These are phyloP conservation scores for Porites lobata DNA, from an alignment of 92 coral and sea anemone genomes.

Conservation along the genomic window DNA sequence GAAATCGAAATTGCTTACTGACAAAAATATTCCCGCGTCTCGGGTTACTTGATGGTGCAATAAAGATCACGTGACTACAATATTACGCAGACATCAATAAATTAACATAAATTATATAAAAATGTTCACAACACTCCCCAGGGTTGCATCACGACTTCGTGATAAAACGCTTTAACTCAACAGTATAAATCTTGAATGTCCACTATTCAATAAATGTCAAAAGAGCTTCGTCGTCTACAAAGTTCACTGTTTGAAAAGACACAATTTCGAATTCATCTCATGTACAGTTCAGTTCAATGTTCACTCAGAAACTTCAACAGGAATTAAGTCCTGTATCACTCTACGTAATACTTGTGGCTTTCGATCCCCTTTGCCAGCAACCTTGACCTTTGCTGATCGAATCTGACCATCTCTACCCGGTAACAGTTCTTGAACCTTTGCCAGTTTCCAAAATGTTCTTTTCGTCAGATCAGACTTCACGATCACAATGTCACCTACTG, in stretches of 20 bases:
- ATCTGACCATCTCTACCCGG: conserved; percentile 34
- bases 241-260: too few species aligned
- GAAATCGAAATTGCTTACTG: too few species aligned
- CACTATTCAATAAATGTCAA: background rate
- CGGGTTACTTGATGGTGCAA: background rate
- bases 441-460: conserved; percentile 50
- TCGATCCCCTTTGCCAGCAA: conserved; percentile 22
- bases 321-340: conserved; percentile 42
- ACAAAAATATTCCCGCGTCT: background rate
- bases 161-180: background rate
- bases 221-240: background rate
- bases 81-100: background rate
- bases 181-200: background rate
- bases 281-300: too few species aligned
- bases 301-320: conserved; percentile 31
- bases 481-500: too few species aligned
- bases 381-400: conserved; percentile 41
- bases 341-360: conserved; percentile 26
- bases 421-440: conserved; percentile 27
- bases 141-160: conserved; percentile 7
- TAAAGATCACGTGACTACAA: background rate
- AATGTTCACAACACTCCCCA: conserved; percentile 4
- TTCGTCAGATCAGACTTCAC: too few species aligned
- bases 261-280: background rate
- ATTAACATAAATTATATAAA: background rate